A percentile compares a stretch with the other conserved stretches of the same genome.
Conservation (phyloP, 2,113 vertebrate genomes). For the Pollimyrus isidori region DNA sequence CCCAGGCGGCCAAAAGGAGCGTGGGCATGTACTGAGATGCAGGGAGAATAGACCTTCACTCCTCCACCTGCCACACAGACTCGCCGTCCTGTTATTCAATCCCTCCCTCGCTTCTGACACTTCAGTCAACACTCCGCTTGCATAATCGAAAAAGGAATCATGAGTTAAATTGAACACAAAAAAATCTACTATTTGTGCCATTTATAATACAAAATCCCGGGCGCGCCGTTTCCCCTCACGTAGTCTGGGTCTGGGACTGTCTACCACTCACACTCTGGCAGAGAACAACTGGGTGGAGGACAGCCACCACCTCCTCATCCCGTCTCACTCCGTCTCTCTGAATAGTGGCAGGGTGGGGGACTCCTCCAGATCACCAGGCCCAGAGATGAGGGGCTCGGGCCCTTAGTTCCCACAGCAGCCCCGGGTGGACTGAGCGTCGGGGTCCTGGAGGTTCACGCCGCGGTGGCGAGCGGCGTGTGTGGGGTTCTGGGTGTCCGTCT, state of each 20-base stretch:
- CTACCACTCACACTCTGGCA: conserved; percentile 13
- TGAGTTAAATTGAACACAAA: conserved; percentile 30
- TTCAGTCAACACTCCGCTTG: conserved; percentile 25
- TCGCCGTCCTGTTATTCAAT: conserved; percentile 3
- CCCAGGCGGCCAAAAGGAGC: not conserved
- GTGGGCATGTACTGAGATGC: not conserved
- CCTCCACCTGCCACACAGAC: conserved; percentile 6
- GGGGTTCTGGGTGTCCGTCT: conserved; percentile 73
- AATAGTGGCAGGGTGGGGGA: conserved; percentile 28
- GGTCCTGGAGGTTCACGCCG: conserved; percentile 70
- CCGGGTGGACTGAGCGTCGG: conserved; percentile 62
- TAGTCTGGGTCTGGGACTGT: conserved; percentile 17
- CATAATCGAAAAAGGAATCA: conserved; percentile 27
- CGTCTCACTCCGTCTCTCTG: conserved; percentile 22
- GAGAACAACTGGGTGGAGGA: conserved; percentile 19
- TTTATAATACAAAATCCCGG: conserved; percentile 39
- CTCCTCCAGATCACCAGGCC: conserved; percentile 25
- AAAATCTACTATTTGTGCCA: conserved; percentile 43
- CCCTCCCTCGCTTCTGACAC: conserved; percentile 14
- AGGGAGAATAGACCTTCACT: not conserved
- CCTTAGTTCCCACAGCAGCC: conserved; percentile 69
- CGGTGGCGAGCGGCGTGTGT: conserved; percentile 68
- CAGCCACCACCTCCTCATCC: not conserved
- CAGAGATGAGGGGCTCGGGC: conserved; percentile 1
- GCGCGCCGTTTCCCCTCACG: not conserved